A percentile compares a stretch with the other conserved stretches of the same genome.
Evolutionary conservation across 2,797 vertebrate species (phyloP).

Genomic region (Falco berigora): DNA sequence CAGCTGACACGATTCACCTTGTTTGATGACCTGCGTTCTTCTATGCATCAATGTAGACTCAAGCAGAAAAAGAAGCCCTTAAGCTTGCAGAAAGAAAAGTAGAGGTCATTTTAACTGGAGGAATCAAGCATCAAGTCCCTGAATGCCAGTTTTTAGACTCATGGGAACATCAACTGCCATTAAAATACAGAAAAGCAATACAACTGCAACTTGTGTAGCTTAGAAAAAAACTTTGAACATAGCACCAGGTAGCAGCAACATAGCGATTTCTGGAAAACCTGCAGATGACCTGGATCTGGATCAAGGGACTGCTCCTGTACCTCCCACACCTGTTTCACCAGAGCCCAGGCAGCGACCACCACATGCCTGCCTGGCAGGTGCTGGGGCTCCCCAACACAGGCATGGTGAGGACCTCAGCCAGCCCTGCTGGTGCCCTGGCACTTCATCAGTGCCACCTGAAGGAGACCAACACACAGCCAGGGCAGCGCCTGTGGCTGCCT

Average conservation of each 20-base stretch:
- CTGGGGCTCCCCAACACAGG: background rate
- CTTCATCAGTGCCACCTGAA: background rate
- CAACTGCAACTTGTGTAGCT: background rate
- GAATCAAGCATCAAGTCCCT: background rate
- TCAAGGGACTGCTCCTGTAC: background rate
- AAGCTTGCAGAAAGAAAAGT: background rate
- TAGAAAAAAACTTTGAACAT: background rate
- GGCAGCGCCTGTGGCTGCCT: background rate
- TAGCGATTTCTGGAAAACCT: background rate
- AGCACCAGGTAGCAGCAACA: rapidly evolving
- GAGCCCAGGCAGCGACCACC: background rate
- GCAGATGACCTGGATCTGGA: background rate
- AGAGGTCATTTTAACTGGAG: background rate
- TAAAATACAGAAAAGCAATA: background rate
- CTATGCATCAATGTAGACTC: background rate
- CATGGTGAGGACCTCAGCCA: background rate
- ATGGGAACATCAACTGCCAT: background rate
- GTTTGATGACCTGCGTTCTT: background rate
- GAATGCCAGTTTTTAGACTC: background rate
- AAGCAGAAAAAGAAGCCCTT: background rate
- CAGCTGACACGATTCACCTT: background rate
- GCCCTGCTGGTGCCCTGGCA: background rate
- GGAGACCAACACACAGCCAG: background rate
- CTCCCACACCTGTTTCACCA: rapidly evolving
- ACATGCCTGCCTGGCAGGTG: background rate